These are phyloP conservation scores for Lasioglossum marginatum DNA, from an alignment of 2,888 invertebrate genomes.

Conservation along the genomic window DNA sequence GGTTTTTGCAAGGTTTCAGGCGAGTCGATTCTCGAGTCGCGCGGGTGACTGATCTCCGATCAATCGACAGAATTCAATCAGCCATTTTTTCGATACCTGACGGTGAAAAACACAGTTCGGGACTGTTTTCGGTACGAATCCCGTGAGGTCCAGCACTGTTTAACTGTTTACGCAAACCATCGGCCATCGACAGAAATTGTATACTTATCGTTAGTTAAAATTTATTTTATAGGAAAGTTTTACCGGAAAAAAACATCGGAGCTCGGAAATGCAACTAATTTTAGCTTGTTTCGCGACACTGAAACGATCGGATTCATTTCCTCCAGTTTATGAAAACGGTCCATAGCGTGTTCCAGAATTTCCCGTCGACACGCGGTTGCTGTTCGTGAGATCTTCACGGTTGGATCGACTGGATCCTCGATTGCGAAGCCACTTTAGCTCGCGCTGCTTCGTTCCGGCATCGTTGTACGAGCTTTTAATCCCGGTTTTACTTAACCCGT, in stretches of 20 bases:
- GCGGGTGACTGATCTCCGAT: conserved; percentile 21
- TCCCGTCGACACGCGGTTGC: not conserved
- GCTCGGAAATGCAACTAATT: too few species aligned
- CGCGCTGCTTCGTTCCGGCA: conserved; percentile 1
- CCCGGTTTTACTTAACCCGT: conserved; percentile 6
- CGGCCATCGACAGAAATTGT: too few species aligned
- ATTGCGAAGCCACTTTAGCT: not conserved
- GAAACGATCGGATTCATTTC: too few species aligned
- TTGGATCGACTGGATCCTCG: conserved; percentile 24
- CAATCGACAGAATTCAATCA: conserved; percentile 33
- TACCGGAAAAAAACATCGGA: too few species aligned
- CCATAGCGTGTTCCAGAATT: not conserved
- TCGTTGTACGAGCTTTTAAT: conserved; percentile 8
- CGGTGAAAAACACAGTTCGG: not conserved
- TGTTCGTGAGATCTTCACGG: not conserved
- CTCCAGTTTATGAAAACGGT: not conserved
- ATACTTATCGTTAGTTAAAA: too few species aligned
- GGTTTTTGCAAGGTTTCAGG: not conserved
- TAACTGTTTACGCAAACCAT: not conserved
- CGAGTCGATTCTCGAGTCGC: not conserved
- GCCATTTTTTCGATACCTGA: not conserved
- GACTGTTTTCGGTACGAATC: not conserved
- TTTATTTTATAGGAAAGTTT: too few species aligned
- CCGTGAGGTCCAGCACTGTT: not conserved
- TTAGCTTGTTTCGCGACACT: not conserved